Conservation (phyloP, 1,140 invertebrate genomes). For the Bombus polaris region DNA sequence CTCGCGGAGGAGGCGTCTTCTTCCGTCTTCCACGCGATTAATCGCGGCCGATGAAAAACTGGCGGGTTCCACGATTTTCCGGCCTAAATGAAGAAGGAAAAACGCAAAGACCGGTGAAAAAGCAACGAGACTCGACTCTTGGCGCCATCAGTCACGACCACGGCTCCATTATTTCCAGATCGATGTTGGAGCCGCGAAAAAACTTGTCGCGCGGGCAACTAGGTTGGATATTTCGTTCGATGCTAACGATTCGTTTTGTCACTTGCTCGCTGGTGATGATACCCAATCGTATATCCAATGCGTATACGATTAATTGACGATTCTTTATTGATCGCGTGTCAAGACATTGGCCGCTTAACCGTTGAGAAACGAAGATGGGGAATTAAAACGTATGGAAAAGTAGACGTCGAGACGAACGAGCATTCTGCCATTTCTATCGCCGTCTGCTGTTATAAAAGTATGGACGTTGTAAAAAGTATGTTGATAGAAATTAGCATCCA, state of each 20-base stretch:
- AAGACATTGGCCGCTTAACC: no score
- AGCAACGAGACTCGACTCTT: not conserved
- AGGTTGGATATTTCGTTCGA: not conserved
- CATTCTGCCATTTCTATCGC: no score
- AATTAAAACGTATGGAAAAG: no score
- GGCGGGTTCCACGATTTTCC: not conserved
- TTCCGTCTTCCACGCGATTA: not conserved
- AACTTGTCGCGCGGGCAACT: not conserved
- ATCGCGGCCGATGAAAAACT: not conserved
- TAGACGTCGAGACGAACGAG: no score
- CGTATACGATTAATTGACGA: not conserved
- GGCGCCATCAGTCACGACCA: conserved; percentile 44
- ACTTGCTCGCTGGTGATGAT: not conserved
- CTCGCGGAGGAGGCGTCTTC: no score
- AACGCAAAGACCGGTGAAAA: not conserved
- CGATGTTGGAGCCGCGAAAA: conserved; percentile 23
- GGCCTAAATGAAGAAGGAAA: no score
- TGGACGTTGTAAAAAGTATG: no score
- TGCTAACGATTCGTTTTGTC: conserved; percentile 7
- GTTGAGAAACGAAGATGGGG: not conserved
- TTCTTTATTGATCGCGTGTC: fast-evolving
- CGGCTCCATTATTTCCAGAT: conserved; percentile 60
- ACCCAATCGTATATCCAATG: no score
- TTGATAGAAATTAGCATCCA: not conserved
- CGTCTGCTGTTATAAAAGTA: not conserved